phyloP scores from a whole-genome alignment of 1,140 invertebrate genomes.

The Planococcus citri region DNA sequence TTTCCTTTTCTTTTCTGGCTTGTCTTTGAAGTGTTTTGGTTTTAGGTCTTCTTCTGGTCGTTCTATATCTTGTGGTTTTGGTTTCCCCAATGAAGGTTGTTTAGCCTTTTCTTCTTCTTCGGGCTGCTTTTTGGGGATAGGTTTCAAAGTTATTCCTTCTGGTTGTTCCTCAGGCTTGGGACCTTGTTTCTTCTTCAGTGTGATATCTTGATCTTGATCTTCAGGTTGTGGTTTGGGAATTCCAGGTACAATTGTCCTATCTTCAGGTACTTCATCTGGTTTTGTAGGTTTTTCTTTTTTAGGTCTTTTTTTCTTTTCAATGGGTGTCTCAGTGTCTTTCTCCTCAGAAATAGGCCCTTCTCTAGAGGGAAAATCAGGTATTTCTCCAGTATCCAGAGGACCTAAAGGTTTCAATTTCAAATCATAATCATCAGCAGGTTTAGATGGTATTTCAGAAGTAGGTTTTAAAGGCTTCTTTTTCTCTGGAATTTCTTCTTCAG shows the following conservation, averaged over 20 bases:
- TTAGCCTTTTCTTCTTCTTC: constrained; percentile 25
- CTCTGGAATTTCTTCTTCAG: constrained; percentile 27
- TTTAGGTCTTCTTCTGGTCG: constrained; percentile 27
- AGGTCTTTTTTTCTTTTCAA: constrained; percentile 30
- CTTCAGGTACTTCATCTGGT: constrained; percentile 33
- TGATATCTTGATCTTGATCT: constrained; percentile 33
- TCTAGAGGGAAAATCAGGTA: constrained; percentile 26
- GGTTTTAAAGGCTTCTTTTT: constrained; percentile 23
- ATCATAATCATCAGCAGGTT: constrained; percentile 28
- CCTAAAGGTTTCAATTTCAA: constrained; percentile 29
- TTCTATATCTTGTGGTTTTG: constrained; percentile 35
- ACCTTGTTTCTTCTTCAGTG: constrained; percentile 36
- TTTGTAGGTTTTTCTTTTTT: constrained; percentile 26
- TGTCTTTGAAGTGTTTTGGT: constrained; percentile 23
- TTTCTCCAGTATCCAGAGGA: constrained; percentile 28
- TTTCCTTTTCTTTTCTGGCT: constrained; percentile 25
- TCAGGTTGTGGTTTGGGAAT: constrained; percentile 33
- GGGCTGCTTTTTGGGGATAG: constrained; percentile 20
- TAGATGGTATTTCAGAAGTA: constrained; percentile 30
- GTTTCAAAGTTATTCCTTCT: constrained; percentile 29
- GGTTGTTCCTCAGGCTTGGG: constrained; percentile 30
- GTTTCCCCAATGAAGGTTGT: constrained; percentile 24
- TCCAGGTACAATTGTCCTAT: constrained; percentile 34
- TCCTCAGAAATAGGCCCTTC: constrained; percentile 26
- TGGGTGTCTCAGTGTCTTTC: constrained; percentile 27